phyloP scores from a whole-genome alignment of 2,113 vertebrate species.

The Casuarius casuarius region DNA sequence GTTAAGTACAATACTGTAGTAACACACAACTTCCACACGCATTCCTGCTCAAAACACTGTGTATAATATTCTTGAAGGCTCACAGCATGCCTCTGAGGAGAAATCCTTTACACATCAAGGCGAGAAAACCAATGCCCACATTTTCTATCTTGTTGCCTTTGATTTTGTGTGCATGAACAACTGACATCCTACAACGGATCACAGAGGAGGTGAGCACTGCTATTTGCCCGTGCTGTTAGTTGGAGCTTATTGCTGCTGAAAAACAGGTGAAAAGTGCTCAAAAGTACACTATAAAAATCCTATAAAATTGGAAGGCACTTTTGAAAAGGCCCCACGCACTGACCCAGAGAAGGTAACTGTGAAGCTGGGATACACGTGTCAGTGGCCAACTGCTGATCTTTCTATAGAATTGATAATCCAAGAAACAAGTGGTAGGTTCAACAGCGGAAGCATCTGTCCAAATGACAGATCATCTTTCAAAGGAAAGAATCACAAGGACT shows the following conservation, averaged over 20 bases:
- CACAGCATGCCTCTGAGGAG: neutral
- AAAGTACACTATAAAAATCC: neutral
- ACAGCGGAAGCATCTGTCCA: neutral
- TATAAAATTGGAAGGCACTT: neutral
- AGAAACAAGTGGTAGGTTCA: neutral
- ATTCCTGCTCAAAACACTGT: neutral
- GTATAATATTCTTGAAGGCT: neutral
- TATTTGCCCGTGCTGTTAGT: neutral
- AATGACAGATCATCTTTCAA: neutral
- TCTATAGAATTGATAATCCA: neutral
- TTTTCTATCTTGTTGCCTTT: neutral
- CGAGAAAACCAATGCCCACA: neutral
- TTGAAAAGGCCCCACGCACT: neutral
- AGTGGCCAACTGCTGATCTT: neutral
- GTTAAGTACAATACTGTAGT: neutral
- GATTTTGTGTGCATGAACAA: neutral
- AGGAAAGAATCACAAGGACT: neutral
- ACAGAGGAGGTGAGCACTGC: neutral
- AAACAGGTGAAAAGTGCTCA: neutral
- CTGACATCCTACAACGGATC: neutral
- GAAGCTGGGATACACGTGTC: neutral
- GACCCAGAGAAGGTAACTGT: neutral
- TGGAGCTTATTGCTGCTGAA: neutral
- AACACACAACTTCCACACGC: neutral
- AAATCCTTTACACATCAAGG: neutral